Percentiles rank a stretch among this genome's conserved stretches.
These are phyloP conservation scores for Saturnia pavonia DNA, from an alignment of 2,888 invertebrate species.

Conservation along the genomic window DNA sequence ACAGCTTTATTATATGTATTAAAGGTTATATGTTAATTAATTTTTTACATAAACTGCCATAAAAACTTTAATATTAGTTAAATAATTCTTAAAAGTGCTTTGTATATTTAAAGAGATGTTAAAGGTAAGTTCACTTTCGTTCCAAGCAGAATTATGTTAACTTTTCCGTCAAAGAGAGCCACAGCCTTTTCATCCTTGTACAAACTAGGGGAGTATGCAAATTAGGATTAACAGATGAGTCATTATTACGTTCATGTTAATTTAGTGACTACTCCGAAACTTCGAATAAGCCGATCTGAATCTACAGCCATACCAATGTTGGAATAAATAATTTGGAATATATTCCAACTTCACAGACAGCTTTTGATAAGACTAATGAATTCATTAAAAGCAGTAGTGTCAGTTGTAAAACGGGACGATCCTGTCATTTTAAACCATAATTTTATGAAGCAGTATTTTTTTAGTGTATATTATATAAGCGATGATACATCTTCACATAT, in stretches of 20 bases:
- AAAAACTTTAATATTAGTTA: no score
- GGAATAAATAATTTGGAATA: conserved; percentile 3
- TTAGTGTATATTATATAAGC: no score
- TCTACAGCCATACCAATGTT: no score
- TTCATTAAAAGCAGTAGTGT: not conserved
- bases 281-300: conserved; percentile 15
- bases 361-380: not conserved
- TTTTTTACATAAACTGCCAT: no score
- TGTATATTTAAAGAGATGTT: not conserved
- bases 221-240: conserved; percentile 18
- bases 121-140: not conserved
- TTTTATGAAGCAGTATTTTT: not conserved
- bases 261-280: conserved; percentile 14
- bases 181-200: not conserved
- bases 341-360: conserved; percentile 1
- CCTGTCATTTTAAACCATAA: not conserved
- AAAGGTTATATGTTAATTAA: no score
- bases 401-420: not conserved
- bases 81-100: no score
- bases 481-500: no score
- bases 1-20: no score
- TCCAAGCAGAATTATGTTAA: conserved; percentile 7
- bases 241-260: conserved; percentile 22
- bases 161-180: not conserved
- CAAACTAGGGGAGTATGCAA: conserved; percentile 18